These are phyloP conservation scores for Trinectes maculatus DNA, from an alignment of 2,113 vertebrate genomes.

Conservation along the genomic window DNA sequence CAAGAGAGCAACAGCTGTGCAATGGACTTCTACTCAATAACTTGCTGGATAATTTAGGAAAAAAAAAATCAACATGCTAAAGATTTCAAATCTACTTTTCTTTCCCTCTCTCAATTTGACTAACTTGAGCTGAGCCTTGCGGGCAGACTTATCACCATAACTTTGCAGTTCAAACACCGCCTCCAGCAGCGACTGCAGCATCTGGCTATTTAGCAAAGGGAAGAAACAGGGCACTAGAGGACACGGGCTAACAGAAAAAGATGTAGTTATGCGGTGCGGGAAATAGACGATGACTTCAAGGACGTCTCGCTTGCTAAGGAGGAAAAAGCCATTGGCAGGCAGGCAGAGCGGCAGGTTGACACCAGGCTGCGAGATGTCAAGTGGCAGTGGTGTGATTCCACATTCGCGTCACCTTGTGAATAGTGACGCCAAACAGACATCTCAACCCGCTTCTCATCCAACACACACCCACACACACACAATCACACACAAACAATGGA, in stretches of 20 bases:
- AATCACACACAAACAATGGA: conserved; percentile 5
- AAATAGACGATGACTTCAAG: conserved; percentile 13
- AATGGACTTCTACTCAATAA: conserved; percentile 1
- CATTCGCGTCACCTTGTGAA: conserved; percentile 50
- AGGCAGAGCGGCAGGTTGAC: not conserved
- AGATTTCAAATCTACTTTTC: conserved; percentile 38
- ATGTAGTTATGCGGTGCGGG: conserved; percentile 13
- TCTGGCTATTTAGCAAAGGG: conserved; percentile 9
- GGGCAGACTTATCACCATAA: conserved; percentile 49
- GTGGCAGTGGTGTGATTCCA: conserved; percentile 5
- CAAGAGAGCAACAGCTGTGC: not conserved
- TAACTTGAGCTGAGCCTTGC: conserved; percentile 33
- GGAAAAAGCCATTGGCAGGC: not conserved
- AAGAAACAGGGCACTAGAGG: conserved; percentile 17
- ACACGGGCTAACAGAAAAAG: conserved; percentile 6
- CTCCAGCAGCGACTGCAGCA: conserved; percentile 20
- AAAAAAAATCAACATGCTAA: conserved; percentile 17
- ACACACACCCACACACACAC: not conserved
- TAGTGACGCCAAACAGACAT: conserved; percentile 52
- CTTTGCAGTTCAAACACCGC: conserved; percentile 48
- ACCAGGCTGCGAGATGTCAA: conserved; percentile 36
- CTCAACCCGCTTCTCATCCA: not conserved
- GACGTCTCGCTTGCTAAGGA: not conserved
- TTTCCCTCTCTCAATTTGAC: conserved; percentile 32
- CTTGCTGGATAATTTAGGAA: conserved; percentile 14